These are phyloP conservation scores for Achatina immaculata DNA, from an alignment of 1,140 invertebrate species.

Conservation along the genomic window DNA sequence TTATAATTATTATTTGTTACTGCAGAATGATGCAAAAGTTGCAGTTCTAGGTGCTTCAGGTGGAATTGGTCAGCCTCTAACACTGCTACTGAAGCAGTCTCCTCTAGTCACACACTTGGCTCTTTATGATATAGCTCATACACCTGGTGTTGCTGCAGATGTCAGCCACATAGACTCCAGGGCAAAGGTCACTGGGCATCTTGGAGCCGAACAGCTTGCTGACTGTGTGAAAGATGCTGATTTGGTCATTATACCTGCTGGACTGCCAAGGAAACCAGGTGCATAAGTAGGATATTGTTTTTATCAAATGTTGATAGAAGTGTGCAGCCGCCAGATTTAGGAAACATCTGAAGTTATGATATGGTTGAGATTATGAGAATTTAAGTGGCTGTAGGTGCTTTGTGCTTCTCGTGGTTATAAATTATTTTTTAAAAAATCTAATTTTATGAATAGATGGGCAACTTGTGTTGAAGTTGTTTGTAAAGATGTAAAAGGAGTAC, in stretches of 20 bases:
- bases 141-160: slow-evolving; percentile 97
- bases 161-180: slow-evolving; percentile 95
- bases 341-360: too few relatives aligned
- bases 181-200: slow-evolving; percentile 85
- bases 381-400: too few relatives aligned
- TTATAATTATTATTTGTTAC: too few relatives aligned
- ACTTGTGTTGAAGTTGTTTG: too few relatives aligned
- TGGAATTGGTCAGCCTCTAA: slow-evolving; percentile 97
- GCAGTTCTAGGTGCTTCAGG: slow-evolving; percentile 96
- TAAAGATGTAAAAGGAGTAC: too few relatives aligned
- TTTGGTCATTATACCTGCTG: slow-evolving; percentile 96
- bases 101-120: slow-evolving; percentile 83
- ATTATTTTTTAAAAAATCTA: too few relatives aligned
- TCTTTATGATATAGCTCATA: slow-evolving; percentile 96
- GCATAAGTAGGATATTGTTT: too few relatives aligned
- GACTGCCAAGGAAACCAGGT: slow-evolving; percentile 96
- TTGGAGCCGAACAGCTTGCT: slow-evolving; percentile 83
- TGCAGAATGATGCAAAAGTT: slow-evolving; percentile 79
- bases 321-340: too few relatives aligned
- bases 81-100: slow-evolving; percentile 93
- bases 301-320: too few relatives aligned
- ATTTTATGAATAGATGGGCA: too few relatives aligned
- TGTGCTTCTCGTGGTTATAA: too few relatives aligned
- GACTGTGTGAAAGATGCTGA: slow-evolving; percentile 80
- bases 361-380: too few relatives aligned